A percentile compares a stretch with the other conserved stretches of the same genome.
Evolutionary conservation across 2,113 vertebrate species (phyloP).

Genomic region (Scophthalmus maximus): DNA sequence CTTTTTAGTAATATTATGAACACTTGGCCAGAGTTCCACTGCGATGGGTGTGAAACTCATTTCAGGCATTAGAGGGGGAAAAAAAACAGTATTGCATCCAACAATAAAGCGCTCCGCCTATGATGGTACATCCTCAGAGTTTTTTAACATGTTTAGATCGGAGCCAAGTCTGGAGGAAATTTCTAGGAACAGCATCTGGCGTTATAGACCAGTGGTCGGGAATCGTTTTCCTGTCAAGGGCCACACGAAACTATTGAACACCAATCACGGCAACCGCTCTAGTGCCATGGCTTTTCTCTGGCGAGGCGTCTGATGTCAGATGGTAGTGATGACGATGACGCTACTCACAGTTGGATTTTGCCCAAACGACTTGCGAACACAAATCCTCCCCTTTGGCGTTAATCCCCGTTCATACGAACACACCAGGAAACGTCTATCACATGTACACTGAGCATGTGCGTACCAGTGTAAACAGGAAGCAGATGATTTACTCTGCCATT

Average conservation of each 20-base stretch:
- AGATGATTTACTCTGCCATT: no score
- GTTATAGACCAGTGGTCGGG: not conserved
- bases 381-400: not conserved
- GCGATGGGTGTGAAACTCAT: conserved; percentile 45
- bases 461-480: no score
- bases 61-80: conserved; percentile 37
- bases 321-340: not conserved
- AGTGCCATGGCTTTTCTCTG: no score
- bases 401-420: no score
- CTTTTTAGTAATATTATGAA: conserved; percentile 68
- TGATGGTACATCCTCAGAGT: conserved; percentile 2
- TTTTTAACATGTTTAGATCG: conserved; percentile 22
- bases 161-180: conserved; percentile 19
- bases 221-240: not conserved
- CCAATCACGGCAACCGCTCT: no score
- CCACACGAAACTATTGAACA: not conserved
- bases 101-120: conserved; percentile 16
- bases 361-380: not conserved
- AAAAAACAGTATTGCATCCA: conserved; percentile 24
- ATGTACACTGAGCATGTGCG: no score
- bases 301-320: not conserved
- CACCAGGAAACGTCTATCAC: no score
- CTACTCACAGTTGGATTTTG: not conserved
- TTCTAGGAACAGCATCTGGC: not conserved
- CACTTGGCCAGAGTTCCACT: conserved; percentile 41